These are phyloP conservation scores for Stercorarius parasiticus DNA, from an alignment of 2,113 vertebrate genomes.

Conservation along the genomic window DNA sequence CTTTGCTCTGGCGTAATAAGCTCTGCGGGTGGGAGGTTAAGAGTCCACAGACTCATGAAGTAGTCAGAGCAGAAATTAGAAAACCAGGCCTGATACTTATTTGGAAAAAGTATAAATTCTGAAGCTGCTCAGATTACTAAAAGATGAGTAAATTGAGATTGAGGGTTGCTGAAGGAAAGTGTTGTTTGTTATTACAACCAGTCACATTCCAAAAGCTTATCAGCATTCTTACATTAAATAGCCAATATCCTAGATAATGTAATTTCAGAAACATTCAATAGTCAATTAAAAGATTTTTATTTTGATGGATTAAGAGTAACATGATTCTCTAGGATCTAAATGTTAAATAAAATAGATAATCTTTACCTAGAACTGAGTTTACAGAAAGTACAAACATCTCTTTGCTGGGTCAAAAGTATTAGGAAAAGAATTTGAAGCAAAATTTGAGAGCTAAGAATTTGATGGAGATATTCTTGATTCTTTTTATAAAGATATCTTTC, in stretches of 20 bases:
- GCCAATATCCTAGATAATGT: not conserved
- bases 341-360: not conserved
- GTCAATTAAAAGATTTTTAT: not conserved
- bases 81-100: not conserved
- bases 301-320: not conserved
- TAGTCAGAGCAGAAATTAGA: not conserved
- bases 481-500: not conserved
- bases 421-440: not conserved
- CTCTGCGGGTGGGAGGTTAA: not conserved
- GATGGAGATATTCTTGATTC: not conserved
- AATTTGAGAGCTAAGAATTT: not conserved
- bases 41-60: not conserved
- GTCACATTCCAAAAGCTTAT: not conserved
- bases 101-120: not conserved
- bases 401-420: not conserved
- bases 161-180: not conserved
- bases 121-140: not conserved
- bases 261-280: not conserved
- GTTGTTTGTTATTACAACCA: not conserved
- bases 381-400: not conserved
- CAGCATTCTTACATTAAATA: not conserved
- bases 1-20: not conserved
- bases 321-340: not conserved
- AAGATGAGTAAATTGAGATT: not conserved
- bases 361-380: not conserved